Evolutionary conservation across 2,113 vertebrate species (phyloP).

Genomic region (Catagonus wagneri): DNA sequence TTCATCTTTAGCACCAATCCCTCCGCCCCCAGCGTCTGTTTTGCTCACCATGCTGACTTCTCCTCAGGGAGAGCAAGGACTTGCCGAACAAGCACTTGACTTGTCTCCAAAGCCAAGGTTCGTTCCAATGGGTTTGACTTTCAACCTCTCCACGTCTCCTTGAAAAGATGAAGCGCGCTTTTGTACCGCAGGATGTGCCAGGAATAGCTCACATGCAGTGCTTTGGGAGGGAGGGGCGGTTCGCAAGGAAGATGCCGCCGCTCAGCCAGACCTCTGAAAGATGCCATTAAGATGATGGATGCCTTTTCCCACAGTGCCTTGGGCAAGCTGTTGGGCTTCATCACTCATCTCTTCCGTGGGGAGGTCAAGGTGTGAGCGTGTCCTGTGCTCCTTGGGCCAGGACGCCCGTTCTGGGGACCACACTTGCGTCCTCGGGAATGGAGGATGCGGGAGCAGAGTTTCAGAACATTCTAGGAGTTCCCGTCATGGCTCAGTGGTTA

Average conservation of each 20-base stretch:
- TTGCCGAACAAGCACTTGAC: conserved; percentile 79
- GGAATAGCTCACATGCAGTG: conserved; percentile 87
- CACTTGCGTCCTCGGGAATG: neutral
- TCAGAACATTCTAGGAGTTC: neutral
- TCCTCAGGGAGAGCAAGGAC: conserved; percentile 69
- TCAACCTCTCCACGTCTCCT: conserved; percentile 84
- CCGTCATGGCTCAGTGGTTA: too few species aligned
- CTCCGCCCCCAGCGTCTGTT: conserved; percentile 65
- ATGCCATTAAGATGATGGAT: conserved; percentile 87
- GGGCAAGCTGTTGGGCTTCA: conserved; percentile 80
- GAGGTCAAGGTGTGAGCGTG: conserved; percentile 46
- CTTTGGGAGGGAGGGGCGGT: conserved; percentile 72
- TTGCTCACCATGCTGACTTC: conserved; percentile 72
- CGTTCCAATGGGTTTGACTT: conserved; percentile 84
- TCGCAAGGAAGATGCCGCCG: conserved; percentile 36
- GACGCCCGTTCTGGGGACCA: neutral
- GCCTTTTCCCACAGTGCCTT: conserved; percentile 85
- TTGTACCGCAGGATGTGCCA: conserved; percentile 87
- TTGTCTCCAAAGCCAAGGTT: conserved; percentile 81
- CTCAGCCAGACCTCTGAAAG: conserved; percentile 79
- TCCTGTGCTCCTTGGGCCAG: neutral
- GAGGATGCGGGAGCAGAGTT: neutral
- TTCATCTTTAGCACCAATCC: conserved; percentile 78
- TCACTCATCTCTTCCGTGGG: conserved; percentile 72
- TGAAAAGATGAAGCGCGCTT: conserved; percentile 83